Evolutionary conservation across 1,140 invertebrate species (phyloP), one percentile per base, ranked within the genome.

Genomic region (Drosophila sp.): DNA sequence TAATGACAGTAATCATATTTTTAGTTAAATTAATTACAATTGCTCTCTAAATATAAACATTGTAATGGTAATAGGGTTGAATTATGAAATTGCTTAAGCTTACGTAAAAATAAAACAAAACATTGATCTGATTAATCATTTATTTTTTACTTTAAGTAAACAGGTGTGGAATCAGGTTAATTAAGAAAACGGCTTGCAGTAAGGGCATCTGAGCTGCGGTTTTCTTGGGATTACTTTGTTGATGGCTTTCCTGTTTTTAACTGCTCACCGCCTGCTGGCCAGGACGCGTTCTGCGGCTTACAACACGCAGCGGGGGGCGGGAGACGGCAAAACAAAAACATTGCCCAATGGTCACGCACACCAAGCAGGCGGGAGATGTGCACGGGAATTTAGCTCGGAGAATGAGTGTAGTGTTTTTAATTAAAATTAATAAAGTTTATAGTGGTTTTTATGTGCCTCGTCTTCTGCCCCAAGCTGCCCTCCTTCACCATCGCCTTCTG

Each of bases 391-490:
- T 65, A 80, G 86, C 81, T 83, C 74, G 59, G 63, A 79, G 77
- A 89, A 76, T 79, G 83, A 82, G 83, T 89, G 62, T 80, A 89
- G 83, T 82, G 82, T 76, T 87, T 87, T 87, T 87, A 87, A 87
- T 87, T 87, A 87, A 87, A 87, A 89, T 87, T 89, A 87, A 89
- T 89, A 87, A 87, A 87, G 82, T 87, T 87, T 87, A 72, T 74
- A 87, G 78, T 78, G 75, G 71, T 81, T 80, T 74, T 82, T 78
- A 74, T 74, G 72, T 62, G 57, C 50, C 66, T 36, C 43, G 7
- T 48, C 65, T 61, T 54, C 4, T 21, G 21, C 21, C 21, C 6
- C 11, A 38, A 4, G 9, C 27, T 59, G 7, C 36, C 7, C 7
- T 13, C 13, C 50, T 41, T 27, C 25, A 11, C 21, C 16, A 5